These are phyloP conservation scores for Eupithecia exiguata DNA, from an alignment of 2,888 invertebrate genomes.

Conservation along the genomic window DNA sequence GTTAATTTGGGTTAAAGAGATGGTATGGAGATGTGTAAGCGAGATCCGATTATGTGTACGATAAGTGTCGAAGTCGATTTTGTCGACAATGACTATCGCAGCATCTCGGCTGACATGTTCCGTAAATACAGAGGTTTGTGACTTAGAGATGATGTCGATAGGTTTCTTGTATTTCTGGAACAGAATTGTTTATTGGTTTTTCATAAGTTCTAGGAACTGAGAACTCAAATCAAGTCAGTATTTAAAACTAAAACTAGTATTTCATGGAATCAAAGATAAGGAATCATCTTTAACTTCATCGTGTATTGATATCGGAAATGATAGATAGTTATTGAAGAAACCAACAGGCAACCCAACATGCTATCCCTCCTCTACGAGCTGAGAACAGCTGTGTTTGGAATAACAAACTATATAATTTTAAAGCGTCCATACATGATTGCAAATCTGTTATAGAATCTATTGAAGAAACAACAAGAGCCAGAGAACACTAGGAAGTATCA, in stretches of 20 bases:
- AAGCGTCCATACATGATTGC: not conserved
- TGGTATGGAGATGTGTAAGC: constrained; percentile 50
- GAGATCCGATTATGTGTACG: constrained; percentile 80
- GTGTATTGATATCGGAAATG: not conserved
- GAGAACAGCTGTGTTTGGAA: not conserved
- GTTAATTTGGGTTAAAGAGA: constrained; percentile 40
- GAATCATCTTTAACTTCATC: not conserved
- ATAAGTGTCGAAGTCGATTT: constrained; percentile 72
- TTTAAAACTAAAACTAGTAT: not conserved
- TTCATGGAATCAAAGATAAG: not conserved
- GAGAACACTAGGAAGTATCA: constrained; percentile 55
- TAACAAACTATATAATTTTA: not conserved
- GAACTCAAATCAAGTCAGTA: not conserved
- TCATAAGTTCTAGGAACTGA: constrained; percentile 6
- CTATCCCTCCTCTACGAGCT: not conserved
- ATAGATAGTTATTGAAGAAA: not conserved
- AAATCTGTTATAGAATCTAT: constrained; percentile 1
- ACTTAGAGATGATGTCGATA: constrained; percentile 50
- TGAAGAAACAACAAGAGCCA: constrained; percentile 28
- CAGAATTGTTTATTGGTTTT: constrained; percentile 33
- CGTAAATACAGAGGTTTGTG: constrained; percentile 72
- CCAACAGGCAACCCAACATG: not conserved
- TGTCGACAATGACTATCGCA: constrained; percentile 73
- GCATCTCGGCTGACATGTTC: constrained; percentile 68
- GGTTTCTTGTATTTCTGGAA: constrained; percentile 56